phyloP scores from a whole-genome alignment of 2,113 vertebrate species.

The Psittacula cyanocephala region DNA sequence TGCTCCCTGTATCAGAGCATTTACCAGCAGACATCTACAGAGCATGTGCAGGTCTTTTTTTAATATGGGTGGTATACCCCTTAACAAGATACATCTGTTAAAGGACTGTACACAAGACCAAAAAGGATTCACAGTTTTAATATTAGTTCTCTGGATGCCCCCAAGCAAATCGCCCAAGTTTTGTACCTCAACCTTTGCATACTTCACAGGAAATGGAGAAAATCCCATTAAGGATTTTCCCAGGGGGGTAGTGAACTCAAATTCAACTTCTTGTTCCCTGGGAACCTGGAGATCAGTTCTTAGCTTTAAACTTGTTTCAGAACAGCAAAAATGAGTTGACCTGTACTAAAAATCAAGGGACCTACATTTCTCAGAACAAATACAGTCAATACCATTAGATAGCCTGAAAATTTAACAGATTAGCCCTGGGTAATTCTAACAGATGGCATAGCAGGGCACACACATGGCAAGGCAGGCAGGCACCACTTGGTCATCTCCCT shows the following conservation, averaged over 20 bases:
- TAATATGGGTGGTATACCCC: neutral
- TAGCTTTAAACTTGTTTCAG: neutral
- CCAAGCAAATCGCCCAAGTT: neutral
- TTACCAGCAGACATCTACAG: neutral
- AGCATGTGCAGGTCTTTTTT: neutral
- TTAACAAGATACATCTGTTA: neutral
- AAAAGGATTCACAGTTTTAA: neutral
- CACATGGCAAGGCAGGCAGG: neutral
- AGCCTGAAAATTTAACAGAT: conserved; percentile 6
- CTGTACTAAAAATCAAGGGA: neutral
- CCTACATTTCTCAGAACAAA: neutral
- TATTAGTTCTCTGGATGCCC: neutral
- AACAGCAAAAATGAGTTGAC: neutral
- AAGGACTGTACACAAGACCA: neutral
- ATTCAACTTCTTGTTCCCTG: neutral
- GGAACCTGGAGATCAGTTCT: neutral
- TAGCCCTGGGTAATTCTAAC: conserved; percentile 1
- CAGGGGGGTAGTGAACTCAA: neutral
- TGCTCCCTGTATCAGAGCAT: neutral
- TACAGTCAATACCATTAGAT: neutral
- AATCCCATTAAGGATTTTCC: neutral
- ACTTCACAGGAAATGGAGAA: neutral
- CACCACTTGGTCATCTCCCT: conserved; percentile 5
- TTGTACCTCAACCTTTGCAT: neutral
- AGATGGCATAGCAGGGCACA: conserved; percentile 15